These are phyloP conservation scores for Neodiprion lecontei DNA, from an alignment of 1,140 invertebrate genomes.

Conservation along the genomic window DNA sequence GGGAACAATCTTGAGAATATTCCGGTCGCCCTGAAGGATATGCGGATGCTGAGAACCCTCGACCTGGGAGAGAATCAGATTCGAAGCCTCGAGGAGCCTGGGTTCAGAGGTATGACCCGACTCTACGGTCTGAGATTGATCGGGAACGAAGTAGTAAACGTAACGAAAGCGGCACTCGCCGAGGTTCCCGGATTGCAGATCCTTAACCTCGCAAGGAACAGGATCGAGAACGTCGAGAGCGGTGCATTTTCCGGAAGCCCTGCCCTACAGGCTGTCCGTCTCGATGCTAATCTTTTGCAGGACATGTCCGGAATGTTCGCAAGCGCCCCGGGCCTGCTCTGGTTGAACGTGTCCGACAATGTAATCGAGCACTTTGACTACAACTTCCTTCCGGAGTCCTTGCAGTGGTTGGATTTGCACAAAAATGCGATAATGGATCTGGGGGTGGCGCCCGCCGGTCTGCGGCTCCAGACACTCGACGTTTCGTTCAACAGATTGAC, in stretches of 20 bases:
- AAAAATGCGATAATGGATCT: slow-evolving; percentile 79
- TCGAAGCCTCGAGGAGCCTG: slow-evolving; percentile 75
- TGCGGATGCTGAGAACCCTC: slow-evolving; percentile 78
- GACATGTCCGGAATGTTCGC: slow-evolving; percentile 80
- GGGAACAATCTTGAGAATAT: slow-evolving; percentile 78
- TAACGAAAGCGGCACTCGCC: slow-evolving; percentile 74
- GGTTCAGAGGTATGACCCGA: slow-evolving; percentile 81
- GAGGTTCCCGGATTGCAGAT: slow-evolving; percentile 78
- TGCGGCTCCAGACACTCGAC: slow-evolving; percentile 75
- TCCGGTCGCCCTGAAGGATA: slow-evolving; percentile 76
- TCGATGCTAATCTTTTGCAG: slow-evolving; percentile 80
- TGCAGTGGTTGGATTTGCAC: slow-evolving; percentile 85
- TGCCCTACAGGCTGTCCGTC: slow-evolving; percentile 78
- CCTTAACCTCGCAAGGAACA: slow-evolving; percentile 83
- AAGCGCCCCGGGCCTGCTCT: slow-evolving; percentile 75
- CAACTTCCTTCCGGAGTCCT: slow-evolving; percentile 74
- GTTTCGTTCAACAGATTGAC: slow-evolving; percentile 81
- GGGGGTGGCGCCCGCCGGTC: slow-evolving; percentile 60
- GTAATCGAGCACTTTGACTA: slow-evolving; percentile 83
- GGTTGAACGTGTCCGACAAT: slow-evolving; percentile 87
- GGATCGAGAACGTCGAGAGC: slow-evolving; percentile 76
- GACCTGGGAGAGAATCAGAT: slow-evolving; percentile 85
- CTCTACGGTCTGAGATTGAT: slow-evolving; percentile 80
- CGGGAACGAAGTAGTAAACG: slow-evolving; percentile 80
- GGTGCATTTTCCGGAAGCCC: slow-evolving; percentile 77